Base-by-base conservation (phyloP, 2,888 invertebrate genomes). In the Trachelus stipa region DNA sequence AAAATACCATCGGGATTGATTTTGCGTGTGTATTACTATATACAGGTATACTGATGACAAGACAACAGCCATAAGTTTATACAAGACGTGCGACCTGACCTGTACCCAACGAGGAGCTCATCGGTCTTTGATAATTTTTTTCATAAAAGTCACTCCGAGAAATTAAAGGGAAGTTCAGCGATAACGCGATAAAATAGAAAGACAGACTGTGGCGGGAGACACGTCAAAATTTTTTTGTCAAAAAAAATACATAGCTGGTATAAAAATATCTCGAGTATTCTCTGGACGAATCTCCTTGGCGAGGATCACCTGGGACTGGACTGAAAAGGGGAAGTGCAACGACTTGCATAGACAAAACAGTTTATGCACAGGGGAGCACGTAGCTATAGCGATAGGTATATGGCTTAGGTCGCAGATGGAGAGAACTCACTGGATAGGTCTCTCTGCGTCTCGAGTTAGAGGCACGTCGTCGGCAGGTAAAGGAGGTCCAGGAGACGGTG, bases 381-480 rank as follows among this genome's bases (percentile, higher is more conserved):
- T 56, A 23, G 56, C 56, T 23, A 2, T 9, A 9, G 56, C 56
- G 56, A 56, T 23, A 23, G 56, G 56, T 56, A 56, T 56, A 23
- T 9, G 56, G 56, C 6, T 2, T 23, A 23, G 56, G 56, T 56
- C 56, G 23, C 56, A 56, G 56, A 56, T 4, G 23, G 23, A 56
- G 23, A 6, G 35, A 56, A 23, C 23, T 56, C 23, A 9, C 9
- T 15, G 56, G 56, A 9, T 56, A 23, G 56, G 56, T 56, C 23
- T 56, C 23, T 15, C 56, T 23, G 56, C 23, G 56, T 56, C 23
- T 23, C 9, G 56, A 2, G 56, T 23, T 9, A 23, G 23, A 23
- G 23, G 56, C 56, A 56, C 56, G 56, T 23, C 23, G 31, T 34
- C 71, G 71, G 33, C 71, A 71, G 71, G 71, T 71, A 71, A 71